Conservation (phyloP, 2,797 vertebrate genomes). For the Aphelocoma californica region DNA sequence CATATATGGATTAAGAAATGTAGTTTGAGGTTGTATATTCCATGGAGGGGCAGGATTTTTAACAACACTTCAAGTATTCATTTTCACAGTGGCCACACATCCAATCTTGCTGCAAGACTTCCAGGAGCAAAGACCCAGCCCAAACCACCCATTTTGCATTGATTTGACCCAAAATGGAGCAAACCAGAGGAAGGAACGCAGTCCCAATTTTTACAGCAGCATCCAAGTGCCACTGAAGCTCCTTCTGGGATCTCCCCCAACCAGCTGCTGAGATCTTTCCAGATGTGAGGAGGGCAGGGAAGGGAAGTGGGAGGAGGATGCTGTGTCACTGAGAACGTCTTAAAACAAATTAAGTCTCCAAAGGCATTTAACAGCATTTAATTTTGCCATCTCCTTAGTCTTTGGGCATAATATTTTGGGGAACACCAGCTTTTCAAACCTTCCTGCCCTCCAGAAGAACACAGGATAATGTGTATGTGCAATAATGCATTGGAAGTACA, state of each 20-base stretch:
- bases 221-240: not conserved
- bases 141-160: not conserved
- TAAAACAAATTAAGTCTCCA: not conserved
- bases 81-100: not conserved
- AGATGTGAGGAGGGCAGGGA: not conserved
- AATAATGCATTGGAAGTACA: not conserved
- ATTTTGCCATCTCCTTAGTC: not conserved
- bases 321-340: accelerated
- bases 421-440: not conserved
- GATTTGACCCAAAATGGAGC: not conserved
- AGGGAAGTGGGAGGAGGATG: not conserved
- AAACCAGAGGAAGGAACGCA: not conserved
- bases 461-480: accelerated
- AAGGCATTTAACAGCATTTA: not conserved
- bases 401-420: not conserved
- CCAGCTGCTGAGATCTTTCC: not conserved
- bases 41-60: not conserved
- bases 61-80: not conserved
- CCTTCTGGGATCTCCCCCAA: not conserved
- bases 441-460: not conserved
- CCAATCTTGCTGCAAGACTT: not conserved
- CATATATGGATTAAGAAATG: not conserved
- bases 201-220: not conserved
- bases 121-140: not conserved
- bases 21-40: not conserved